A percentile compares a stretch with the other conserved stretches of the same genome.
Evolutionary conservation across 2,888 invertebrate genomes (phyloP).

Genomic region (Mesorhabditis sp.): DNA sequence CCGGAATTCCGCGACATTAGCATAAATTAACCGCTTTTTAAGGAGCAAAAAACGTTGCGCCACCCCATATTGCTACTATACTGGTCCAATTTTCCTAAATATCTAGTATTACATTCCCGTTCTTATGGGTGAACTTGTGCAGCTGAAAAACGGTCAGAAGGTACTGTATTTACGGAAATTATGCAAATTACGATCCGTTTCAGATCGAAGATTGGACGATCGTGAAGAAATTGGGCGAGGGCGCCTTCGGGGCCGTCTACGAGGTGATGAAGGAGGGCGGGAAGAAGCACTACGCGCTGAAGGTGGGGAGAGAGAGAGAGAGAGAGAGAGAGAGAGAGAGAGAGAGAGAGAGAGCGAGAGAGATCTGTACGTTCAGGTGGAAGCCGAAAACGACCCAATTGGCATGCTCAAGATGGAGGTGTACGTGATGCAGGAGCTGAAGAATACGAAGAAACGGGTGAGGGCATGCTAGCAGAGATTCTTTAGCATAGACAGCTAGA

Average conservation of each 20-base stretch:
- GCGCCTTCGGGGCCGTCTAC: slow-evolving; percentile 43
- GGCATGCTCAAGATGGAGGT: slow-evolving; percentile 54
- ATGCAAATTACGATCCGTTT: background rate
- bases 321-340: background rate
- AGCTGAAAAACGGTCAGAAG: slow-evolving; percentile 4
- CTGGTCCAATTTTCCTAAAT: background rate
- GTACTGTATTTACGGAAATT: background rate
- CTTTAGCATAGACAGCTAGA: too few species aligned
- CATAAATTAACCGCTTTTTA: too few species aligned
- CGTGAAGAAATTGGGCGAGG: slow-evolving; percentile 37
- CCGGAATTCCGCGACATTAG: too few species aligned
- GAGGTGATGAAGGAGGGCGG: slow-evolving; percentile 27
- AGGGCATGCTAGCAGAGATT: slow-evolving; percentile 4
- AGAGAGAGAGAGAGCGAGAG: background rate
- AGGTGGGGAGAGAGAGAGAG: slow-evolving; percentile 13
- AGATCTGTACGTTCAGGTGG: slow-evolving; percentile 21
- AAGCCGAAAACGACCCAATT: slow-evolving; percentile 41
- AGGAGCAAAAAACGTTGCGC: too few species aligned
- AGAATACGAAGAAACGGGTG: slow-evolving; percentile 32
- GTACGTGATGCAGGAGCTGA: slow-evolving; percentile 44
- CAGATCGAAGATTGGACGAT: slow-evolving; percentile 29
- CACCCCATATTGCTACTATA: too few species aligned
- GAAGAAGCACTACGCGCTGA: slow-evolving; percentile 31
- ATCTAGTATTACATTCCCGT: background rate
- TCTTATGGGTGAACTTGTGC: slow-evolving; percentile 1